Evolutionary conservation across 2,113 vertebrate genomes (phyloP).

Genomic region (Arvicanthis niloticus): DNA sequence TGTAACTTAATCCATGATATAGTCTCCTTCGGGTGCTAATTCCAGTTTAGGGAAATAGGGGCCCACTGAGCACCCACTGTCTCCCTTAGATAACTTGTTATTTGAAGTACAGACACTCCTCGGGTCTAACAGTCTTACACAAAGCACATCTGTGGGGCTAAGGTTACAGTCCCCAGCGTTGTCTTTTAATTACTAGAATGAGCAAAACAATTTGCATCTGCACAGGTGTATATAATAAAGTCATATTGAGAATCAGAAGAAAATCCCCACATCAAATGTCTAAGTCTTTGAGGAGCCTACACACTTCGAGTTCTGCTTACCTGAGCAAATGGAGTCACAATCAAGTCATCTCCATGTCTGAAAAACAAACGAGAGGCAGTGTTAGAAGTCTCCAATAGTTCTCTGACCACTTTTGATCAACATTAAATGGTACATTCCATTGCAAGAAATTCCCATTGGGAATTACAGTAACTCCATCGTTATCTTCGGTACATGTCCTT

Average conservation of each 20-base stretch:
- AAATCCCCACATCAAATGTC: background rate
- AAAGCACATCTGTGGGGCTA: background rate
- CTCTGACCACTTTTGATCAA: slow-evolving; percentile 3
- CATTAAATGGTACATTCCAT: background rate
- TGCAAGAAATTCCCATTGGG: background rate
- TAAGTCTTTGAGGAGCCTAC: background rate
- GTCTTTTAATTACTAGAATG: background rate
- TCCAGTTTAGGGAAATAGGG: slow-evolving; percentile 56
- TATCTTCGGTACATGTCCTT: slow-evolving; percentile 61
- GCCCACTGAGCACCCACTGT: background rate
- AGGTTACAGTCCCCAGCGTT: background rate
- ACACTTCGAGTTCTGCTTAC: slow-evolving; percentile 85
- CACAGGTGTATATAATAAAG: background rate
- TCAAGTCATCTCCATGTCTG: slow-evolving; percentile 99
- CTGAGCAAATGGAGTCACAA: slow-evolving; percentile 99
- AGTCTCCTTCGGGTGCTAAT: slow-evolving; percentile 10
- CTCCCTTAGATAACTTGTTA: slow-evolving; percentile 29
- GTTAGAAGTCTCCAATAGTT: slow-evolving; percentile 64
- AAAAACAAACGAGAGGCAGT: slow-evolving; percentile 84
- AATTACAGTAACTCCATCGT: slow-evolving; percentile 60
- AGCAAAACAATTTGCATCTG: background rate
- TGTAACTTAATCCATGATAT: slow-evolving; percentile 45
- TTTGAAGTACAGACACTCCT: slow-evolving; percentile 37
- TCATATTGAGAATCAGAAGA: slow-evolving; percentile 4
- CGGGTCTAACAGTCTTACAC: background rate